Conservation (phyloP, 2,888 invertebrate species). For the Diogma glabrata region DNA sequence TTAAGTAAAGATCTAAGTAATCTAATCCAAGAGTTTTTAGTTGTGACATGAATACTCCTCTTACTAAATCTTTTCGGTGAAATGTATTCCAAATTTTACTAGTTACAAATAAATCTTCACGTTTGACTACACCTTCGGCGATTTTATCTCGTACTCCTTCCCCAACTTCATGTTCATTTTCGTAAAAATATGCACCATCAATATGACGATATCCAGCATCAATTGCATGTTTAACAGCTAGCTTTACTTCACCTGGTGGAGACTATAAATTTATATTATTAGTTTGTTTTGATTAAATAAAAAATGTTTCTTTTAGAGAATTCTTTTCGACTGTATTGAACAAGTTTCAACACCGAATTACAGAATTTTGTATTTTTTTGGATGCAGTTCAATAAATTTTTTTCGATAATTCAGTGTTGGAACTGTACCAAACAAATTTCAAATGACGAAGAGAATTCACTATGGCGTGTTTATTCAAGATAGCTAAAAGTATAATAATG, state of each 20-base stretch:
- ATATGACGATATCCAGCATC: slow-evolving; percentile 43
- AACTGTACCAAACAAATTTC: too few species aligned
- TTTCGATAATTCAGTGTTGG: too few species aligned
- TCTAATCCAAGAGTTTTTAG: slow-evolving; percentile 51
- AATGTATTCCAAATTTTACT: slow-evolving; percentile 28
- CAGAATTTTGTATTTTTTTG: too few species aligned
- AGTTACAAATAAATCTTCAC: slow-evolving; percentile 35
- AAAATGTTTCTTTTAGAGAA: too few species aligned
- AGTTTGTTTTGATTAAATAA: background rate
- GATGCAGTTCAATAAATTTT: too few species aligned
- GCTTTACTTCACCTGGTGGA: background rate
- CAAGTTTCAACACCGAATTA: too few species aligned
- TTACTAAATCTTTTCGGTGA: slow-evolving; percentile 53
- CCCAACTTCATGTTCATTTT: slow-evolving; percentile 38
- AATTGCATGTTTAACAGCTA: slow-evolving; percentile 35
- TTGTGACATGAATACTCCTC: slow-evolving; percentile 47
- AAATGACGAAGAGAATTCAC: too few species aligned
- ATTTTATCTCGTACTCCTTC: slow-evolving; percentile 35
- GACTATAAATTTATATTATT: slow-evolving; percentile 8
- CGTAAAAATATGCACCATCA: slow-evolving; percentile 42
- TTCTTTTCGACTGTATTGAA: too few species aligned
- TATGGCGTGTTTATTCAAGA: too few species aligned
- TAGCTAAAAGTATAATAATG: too few species aligned
- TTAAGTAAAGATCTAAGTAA: slow-evolving; percentile 69
- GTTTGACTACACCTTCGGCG: slow-evolving; percentile 34